These are phyloP conservation scores for Danio choprae DNA, from an alignment of 2,797 vertebrate species.

Conservation along the genomic window DNA sequence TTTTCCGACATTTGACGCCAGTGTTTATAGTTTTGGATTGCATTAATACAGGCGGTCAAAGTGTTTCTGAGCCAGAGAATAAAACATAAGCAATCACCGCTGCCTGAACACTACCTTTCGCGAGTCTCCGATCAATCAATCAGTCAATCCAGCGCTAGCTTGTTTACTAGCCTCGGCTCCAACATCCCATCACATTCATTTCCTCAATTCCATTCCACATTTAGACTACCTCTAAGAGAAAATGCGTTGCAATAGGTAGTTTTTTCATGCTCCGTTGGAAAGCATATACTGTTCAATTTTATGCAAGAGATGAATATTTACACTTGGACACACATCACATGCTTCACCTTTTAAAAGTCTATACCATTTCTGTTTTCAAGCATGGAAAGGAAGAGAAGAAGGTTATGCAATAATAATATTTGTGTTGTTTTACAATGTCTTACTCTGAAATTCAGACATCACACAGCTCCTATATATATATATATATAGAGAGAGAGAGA, in stretches of 20 bases:
- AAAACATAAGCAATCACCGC: conserved; percentile 61
- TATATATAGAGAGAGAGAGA: conserved; percentile 68
- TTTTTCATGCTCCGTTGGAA: conserved; percentile 52
- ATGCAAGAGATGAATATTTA: conserved; percentile 64
- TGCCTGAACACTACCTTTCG: conserved; percentile 71
- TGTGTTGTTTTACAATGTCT: conserved; percentile 62
- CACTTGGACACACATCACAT: conserved; percentile 57
- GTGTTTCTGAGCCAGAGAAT: conserved; percentile 75
- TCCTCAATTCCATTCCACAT: conserved; percentile 45
- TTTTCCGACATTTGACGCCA: conserved; percentile 44
- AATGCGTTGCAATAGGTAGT: conserved; percentile 58
- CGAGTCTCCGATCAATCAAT: conserved; percentile 24
- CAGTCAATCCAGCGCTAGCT: conserved; percentile 27
- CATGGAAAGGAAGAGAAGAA: background rate
- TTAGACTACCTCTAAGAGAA: conserved; percentile 56
- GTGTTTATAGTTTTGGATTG: conserved; percentile 59
- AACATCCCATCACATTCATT: conserved; percentile 22
- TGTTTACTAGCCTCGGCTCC: conserved; percentile 53
- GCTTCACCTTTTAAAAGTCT: conserved; percentile 58
- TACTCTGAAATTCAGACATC: conserved; percentile 64
- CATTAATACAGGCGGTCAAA: conserved; percentile 70
- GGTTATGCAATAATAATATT: conserved; percentile 63
- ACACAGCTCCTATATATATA: conserved; percentile 66
- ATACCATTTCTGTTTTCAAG: conserved; percentile 58
- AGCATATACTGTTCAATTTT: conserved; percentile 57